Evolutionary conservation across 2,113 vertebrate genomes (phyloP).

Genomic region (Myrmophylax atrothorax): DNA sequence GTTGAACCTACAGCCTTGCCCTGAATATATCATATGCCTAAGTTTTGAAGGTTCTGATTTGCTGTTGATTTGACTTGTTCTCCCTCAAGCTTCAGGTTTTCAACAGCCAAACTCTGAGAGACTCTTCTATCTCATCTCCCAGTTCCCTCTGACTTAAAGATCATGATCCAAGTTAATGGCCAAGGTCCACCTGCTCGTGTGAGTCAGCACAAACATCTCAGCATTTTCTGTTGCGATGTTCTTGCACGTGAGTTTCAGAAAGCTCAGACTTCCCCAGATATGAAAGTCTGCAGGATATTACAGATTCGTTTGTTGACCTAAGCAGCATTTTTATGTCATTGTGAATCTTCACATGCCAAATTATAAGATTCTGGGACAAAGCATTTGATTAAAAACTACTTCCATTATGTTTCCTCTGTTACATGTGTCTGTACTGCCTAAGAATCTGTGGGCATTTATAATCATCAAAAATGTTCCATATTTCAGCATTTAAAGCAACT

Average conservation of each 20-base stretch:
- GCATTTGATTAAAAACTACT: background rate
- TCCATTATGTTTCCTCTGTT: background rate
- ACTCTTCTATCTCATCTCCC: background rate
- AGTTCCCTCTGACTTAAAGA: background rate
- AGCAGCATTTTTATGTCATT: slow-evolving; percentile 36
- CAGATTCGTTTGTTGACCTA: slow-evolving; percentile 53
- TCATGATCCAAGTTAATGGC: background rate
- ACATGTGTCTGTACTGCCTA: background rate
- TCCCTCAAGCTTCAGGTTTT: background rate
- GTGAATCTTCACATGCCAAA: slow-evolving; percentile 39
- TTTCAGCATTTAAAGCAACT: slow-evolving; percentile 13
- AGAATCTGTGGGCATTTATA: background rate
- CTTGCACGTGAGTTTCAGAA: background rate
- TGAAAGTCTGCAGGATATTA: background rate
- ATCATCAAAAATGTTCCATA: background rate
- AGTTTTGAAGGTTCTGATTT: background rate
- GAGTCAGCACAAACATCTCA: slow-evolving; percentile 32
- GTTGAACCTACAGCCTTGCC: background rate
- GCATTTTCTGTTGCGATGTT: background rate
- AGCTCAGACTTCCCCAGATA: background rate
- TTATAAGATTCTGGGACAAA: slow-evolving; percentile 29
- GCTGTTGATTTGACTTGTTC: background rate
- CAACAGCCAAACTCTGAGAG: background rate
- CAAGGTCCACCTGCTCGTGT: background rate
- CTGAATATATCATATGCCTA: background rate